Evolutionary conservation across 2,888 invertebrate genomes (phyloP).

Genomic region (Caenorhabditis sulstoni): DNA sequence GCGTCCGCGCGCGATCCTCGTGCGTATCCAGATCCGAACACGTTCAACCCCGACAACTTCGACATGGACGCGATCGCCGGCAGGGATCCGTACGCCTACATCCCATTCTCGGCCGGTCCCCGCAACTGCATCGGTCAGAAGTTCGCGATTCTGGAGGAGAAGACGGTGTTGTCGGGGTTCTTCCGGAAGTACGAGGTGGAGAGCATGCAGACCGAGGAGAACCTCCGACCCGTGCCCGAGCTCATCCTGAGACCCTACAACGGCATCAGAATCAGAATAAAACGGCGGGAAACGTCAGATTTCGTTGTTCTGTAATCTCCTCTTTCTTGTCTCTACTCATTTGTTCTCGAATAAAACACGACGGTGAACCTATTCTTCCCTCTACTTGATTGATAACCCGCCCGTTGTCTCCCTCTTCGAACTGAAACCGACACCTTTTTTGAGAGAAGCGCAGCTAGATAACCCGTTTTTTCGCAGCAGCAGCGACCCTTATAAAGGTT

Average conservation of each 20-base stretch:
- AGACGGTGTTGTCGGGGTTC: constrained; percentile 76
- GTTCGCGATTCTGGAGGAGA: constrained; percentile 82
- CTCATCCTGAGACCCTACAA: constrained; percentile 51
- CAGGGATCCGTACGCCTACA: constrained; percentile 74
- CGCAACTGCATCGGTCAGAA: constrained; percentile 81
- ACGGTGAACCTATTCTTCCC: constrained; percentile 6
- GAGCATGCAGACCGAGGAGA: constrained; percentile 38
- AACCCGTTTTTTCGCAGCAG: constrained; percentile 52
- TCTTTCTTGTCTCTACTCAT: constrained; percentile 2
- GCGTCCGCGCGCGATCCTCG: constrained; percentile 80
- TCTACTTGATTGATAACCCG: constrained; percentile 35
- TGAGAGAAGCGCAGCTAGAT: constrained; percentile 12
- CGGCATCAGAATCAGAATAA: constrained; percentile 49
- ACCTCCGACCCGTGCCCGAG: constrained; percentile 52
- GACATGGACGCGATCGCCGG: constrained; percentile 78
- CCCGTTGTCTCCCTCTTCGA: constrained; percentile 27
- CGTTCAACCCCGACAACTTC: constrained; percentile 82
- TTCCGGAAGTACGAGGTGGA: constrained; percentile 54
- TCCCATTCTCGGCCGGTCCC: constrained; percentile 78
- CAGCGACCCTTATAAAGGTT: constrained; percentile 53
- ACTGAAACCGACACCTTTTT: constrained; percentile 53
- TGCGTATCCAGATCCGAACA: constrained; percentile 79
- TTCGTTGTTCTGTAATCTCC: constrained; percentile 22
- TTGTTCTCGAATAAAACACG: constrained; percentile 3
- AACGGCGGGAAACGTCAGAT: constrained; percentile 31